Evolutionary conservation across 2,888 invertebrate genomes (phyloP).

Genomic region (Unio delphinus): DNA sequence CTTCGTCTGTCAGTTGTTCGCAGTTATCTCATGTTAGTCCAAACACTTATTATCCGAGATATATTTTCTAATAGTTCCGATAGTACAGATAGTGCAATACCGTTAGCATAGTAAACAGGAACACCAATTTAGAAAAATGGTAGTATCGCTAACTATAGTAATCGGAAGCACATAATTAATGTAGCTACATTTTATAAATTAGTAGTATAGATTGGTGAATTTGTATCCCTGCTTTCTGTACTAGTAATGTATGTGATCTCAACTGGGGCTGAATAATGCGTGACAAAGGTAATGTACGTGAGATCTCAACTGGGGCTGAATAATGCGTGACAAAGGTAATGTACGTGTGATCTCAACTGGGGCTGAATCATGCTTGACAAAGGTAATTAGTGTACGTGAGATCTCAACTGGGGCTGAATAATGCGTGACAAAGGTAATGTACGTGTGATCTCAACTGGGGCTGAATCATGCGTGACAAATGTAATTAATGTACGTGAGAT

Average conservation of each 20-base stretch:
- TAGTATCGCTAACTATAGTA: no score
- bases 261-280: conserved; percentile 74
- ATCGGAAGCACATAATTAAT: no score
- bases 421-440: conserved; percentile 74
- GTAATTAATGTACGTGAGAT: conserved; percentile 41
- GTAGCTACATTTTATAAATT: no score
- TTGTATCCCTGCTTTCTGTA: no score
- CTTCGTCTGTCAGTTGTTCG: no score
- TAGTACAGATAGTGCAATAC: no score
- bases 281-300: conserved; percentile 72
- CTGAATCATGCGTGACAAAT: conserved; percentile 71
- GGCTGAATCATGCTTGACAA: conserved; percentile 73
- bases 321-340: conserved; percentile 67
- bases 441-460: conserved; percentile 71
- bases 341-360: conserved; percentile 70
- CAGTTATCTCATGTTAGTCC: no score
- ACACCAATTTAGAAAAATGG: no score
- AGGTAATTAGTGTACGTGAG: background rate
- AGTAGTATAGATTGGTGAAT: no score
- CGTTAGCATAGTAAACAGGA: no score
- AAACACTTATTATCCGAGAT: no score
- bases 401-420: conserved; percentile 74
- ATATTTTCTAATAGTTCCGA: no score
- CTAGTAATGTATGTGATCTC: conserved; percentile 13
- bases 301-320: conserved; percentile 73